Evolutionary conservation across 2,113 vertebrate species (phyloP).

Genomic region (Helogale parvula): DNA sequence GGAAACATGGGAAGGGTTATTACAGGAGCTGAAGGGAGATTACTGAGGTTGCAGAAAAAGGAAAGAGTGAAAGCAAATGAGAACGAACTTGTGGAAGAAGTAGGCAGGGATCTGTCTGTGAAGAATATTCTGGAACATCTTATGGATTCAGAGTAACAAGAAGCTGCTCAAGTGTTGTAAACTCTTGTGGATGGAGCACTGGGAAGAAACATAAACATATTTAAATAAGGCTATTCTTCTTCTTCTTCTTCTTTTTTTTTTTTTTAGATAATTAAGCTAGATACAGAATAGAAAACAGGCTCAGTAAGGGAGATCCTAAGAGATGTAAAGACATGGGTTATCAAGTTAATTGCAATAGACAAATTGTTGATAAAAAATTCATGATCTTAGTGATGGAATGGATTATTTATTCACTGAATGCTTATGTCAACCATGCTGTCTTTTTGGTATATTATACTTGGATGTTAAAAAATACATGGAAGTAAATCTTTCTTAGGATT

Average conservation of each 20-base stretch:
- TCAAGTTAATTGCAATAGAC: not conserved
- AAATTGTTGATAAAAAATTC: not conserved
- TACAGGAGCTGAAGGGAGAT: not conserved
- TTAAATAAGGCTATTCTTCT: not conserved
- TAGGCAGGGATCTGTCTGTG: not conserved
- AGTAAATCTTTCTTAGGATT: not conserved
- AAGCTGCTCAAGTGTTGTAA: not conserved
- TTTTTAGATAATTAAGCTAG: not conserved
- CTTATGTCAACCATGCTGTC: not conserved
- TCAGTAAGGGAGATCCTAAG: not conserved
- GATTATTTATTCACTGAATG: not conserved
- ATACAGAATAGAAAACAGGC: not conserved
- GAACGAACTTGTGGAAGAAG: not conserved
- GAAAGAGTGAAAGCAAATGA: not conserved
- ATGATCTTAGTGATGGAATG: not conserved
- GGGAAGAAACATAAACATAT: not conserved
- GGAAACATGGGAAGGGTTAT: not conserved
- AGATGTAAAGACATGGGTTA: not conserved
- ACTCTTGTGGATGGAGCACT: not conserved
- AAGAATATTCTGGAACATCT: not conserved
- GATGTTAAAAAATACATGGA: not conserved
- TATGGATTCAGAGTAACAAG: not conserved
- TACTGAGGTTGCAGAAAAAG: not conserved
- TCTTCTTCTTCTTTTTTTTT: too few relatives aligned
- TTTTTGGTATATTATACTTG: not conserved